These are phyloP conservation scores for Epizoanthus stellaris DNA, from an alignment of 92 coral and sea anemone species.

Conservation along the genomic window DNA sequence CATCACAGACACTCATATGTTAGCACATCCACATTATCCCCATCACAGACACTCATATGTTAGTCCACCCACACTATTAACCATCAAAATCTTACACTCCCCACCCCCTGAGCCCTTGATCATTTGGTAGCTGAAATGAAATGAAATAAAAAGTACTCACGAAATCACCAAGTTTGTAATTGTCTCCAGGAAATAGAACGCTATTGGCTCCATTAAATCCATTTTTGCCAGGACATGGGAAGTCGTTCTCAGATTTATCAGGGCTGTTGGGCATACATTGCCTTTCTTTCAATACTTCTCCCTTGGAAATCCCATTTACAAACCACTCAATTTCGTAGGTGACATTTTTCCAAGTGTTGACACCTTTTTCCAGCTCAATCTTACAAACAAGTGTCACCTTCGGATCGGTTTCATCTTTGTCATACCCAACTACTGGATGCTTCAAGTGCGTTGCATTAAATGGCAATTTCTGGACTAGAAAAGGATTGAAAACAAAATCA, in stretches of 20 bases:
- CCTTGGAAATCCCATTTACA: not conserved
- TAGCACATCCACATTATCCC: too few species aligned
- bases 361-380: conserved; percentile 18
- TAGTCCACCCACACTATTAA: too few species aligned
- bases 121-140: too few species aligned
- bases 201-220: conserved; percentile 20
- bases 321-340: conserved; percentile 32
- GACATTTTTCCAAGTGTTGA: conserved; percentile 24
- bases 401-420: not conserved
- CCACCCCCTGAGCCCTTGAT: too few species aligned
- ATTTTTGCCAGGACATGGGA: conserved; percentile 24
- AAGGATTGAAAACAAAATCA: not conserved
- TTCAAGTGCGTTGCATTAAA: conserved; percentile 23
- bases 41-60: too few species aligned
- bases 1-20: too few species aligned
- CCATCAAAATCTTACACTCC: too few species aligned
- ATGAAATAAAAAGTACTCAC: conserved; percentile 1
- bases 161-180: conserved; percentile 24
- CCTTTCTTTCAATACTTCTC: not conserved
- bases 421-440: conserved; percentile 22
- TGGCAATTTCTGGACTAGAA: conserved; percentile 4
- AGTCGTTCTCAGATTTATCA: conserved; percentile 15
- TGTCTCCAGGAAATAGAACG: not conserved
- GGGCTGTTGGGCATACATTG: not conserved
- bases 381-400: conserved; percentile 24